Base-by-base conservation (phyloP, 2,113 vertebrate genomes). In the Girardinichthys multiradiatus region DNA sequence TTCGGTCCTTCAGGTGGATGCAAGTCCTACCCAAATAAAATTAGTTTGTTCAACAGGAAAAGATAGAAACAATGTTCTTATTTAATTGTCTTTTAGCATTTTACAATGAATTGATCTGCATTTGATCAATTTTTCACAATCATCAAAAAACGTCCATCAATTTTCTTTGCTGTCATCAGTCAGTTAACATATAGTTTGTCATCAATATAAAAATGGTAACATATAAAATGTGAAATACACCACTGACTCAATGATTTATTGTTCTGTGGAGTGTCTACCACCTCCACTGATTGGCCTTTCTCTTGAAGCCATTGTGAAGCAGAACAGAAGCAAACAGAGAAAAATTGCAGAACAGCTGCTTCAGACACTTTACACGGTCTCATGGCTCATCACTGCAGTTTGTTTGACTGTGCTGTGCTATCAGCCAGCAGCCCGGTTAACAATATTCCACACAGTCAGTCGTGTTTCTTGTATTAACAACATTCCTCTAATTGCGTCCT, bases 401-500 rank as follows among this genome's bases (percentile, higher is more conserved):
- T 57, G 78, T 82, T 66, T 57, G 74, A 58, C 70, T 37, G 57
- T 10, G 17, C 42, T 28, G 57, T 24, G 68, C 29, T 57, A 33
- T 73, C 67, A 64, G 73, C 87, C 77, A 57, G 35, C 67, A 58
- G 68, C 54, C 68, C 39, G 71, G 64, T 83, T 80, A 82, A 82
- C 86, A 70, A 15, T 59, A 14, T 77, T 81, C 73, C 73, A 70
- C 70, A 69, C 80, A 81, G 81, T 68, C 80, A 79, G 54, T 30
- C 64, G 59, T 59, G 72, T 64, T 79, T 72, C 85, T 85, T 89
- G 80, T 86, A 81, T 86, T 86, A 77, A 70, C 83, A 88, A 62
- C 54, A 78, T 83, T 87, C 70, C 61, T n/a, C 83, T 87, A 90
- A 90, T 91, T 90, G 81, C 74, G 64, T 83, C 83, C 76, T 89